Evolutionary conservation across 2,888 invertebrate genomes (phyloP).

Genomic region (Philaethria dido): DNA sequence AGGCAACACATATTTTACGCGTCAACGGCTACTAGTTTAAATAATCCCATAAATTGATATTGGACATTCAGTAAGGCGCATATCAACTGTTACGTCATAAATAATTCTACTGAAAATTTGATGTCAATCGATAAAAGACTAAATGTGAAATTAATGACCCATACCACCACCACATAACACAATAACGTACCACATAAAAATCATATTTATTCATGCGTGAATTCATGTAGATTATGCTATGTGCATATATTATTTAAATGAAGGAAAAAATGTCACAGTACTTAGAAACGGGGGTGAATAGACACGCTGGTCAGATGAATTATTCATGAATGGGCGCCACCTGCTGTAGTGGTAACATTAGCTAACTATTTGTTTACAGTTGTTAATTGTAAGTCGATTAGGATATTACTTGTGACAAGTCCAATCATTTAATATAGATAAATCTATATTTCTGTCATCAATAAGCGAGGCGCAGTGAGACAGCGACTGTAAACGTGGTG

Average conservation of each 20-base stretch:
- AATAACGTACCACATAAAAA: constrained; percentile 27
- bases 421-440: too few relatives aligned
- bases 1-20: too few relatives aligned
- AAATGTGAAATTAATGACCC: constrained; percentile 20
- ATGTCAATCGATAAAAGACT: neutral
- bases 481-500: too few relatives aligned
- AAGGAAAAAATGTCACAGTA: constrained; percentile 31
- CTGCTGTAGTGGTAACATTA: constrained; percentile 46
- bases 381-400: neutral
- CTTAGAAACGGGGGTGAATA: constrained; percentile 38
- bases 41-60: too few relatives aligned
- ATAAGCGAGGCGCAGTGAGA: too few relatives aligned
- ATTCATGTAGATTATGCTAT: constrained; percentile 27
- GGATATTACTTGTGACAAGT: neutral
- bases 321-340: constrained; percentile 49
- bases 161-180: constrained; percentile 17
- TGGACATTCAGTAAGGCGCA: too few relatives aligned
- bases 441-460: too few relatives aligned
- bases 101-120: neutral
- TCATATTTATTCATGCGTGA: constrained; percentile 28
- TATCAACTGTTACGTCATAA: neutral
- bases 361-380: constrained; percentile 31
- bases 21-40: too few relatives aligned
- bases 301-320: constrained; percentile 44
- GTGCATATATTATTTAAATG: constrained; percentile 39